These are phyloP conservation scores for Hydrolagus colliei DNA, from an alignment of 2,797 vertebrate species.

Conservation along the genomic window DNA sequence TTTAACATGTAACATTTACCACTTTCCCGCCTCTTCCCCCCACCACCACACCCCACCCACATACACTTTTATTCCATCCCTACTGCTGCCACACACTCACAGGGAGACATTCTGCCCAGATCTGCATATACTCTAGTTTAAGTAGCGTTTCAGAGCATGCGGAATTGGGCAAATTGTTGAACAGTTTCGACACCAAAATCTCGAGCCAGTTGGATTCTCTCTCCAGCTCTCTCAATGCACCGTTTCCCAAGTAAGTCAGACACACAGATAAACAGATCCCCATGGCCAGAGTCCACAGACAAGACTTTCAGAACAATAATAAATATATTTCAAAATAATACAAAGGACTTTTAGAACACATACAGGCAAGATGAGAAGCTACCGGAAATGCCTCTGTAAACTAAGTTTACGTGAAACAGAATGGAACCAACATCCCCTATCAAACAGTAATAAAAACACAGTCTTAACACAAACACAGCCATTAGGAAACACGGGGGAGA, in stretches of 20 bases:
- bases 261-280: conserved; percentile 36
- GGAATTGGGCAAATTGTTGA: too few relatives aligned
- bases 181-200: too few relatives aligned
- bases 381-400: conserved; percentile 19
- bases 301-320: conserved; percentile 40
- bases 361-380: neutral
- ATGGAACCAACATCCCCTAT: neutral
- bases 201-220: too few relatives aligned
- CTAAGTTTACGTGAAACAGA: neutral
- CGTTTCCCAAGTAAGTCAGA: conserved; percentile 35
- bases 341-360: neutral
- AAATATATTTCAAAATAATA: conserved; percentile 41
- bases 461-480: conserved; percentile 2
- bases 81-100: neutral
- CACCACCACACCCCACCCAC: too few relatives aligned
- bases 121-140: neutral
- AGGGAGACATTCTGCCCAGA: neutral
- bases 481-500: neutral
- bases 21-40: too few relatives aligned
- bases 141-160: too few relatives aligned
- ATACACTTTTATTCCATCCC: neutral
- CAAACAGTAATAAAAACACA: conserved; percentile 7
- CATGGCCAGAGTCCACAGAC: conserved; percentile 34
- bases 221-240: too few relatives aligned
- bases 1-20: too few relatives aligned